Percentiles rank a stretch among this genome's conserved stretches.
phyloP scores from a whole-genome alignment of 2,888 invertebrate species.

The Acrocyrtus sp. region DNA sequence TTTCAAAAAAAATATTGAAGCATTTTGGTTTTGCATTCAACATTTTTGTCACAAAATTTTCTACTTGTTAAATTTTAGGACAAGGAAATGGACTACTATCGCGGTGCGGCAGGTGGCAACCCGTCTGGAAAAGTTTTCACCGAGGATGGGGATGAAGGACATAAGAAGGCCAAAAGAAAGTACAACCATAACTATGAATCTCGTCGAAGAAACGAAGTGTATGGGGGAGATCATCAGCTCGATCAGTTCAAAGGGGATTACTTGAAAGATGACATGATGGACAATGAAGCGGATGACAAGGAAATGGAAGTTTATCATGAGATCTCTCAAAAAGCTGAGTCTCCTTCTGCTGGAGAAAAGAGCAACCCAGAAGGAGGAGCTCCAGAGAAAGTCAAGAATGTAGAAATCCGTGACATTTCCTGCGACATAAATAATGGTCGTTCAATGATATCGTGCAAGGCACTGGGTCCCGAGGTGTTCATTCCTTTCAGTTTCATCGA shows the following conservation, averaged over 20 bases:
- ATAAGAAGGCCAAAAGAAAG: conserved; percentile 11
- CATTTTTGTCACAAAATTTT: background rate
- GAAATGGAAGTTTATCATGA: conserved; percentile 43
- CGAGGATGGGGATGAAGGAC: conserved; percentile 14
- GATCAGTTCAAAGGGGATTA: conserved; percentile 47
- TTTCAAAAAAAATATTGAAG: too few species aligned
- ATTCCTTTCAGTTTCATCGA: conserved; percentile 92
- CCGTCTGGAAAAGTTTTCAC: conserved; percentile 9
- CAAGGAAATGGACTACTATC: conserved; percentile 39
- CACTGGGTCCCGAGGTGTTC: conserved; percentile 75
- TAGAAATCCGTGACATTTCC: conserved; percentile 46
- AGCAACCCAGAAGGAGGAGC: background rate
- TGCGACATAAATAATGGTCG: conserved; percentile 75
- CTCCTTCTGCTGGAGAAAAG: background rate
- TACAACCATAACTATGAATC: conserved; percentile 10
- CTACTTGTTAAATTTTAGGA: conserved; percentile 20
- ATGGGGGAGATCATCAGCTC: conserved; percentile 1
- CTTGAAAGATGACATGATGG: conserved; percentile 51
- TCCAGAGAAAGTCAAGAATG: background rate
- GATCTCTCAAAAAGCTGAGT: background rate
- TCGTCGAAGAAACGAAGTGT: too few species aligned
- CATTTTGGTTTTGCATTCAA: too few species aligned
- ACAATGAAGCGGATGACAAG: conserved; percentile 37
- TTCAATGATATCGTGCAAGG: conserved; percentile 68
- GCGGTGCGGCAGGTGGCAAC: background rate